Percentiles rank a stretch among this genome's conserved stretches.
These are phyloP conservation scores for Meriones unguiculatus DNA, from an alignment of 2,113 vertebrate genomes.

Conservation along the genomic window DNA sequence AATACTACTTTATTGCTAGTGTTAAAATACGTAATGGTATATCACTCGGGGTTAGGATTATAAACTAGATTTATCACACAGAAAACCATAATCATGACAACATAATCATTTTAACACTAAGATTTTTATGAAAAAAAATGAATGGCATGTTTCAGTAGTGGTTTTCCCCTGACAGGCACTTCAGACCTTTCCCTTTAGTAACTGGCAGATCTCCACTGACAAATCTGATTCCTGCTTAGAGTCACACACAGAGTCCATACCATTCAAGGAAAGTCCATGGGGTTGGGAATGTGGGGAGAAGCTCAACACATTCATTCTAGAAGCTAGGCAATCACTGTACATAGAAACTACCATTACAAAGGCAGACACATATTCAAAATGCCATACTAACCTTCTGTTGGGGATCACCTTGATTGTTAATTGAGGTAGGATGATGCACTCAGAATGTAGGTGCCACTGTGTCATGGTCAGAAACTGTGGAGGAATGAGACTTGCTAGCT, in stretches of 20 bases:
- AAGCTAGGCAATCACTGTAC: not conserved
- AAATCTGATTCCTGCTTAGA: not conserved
- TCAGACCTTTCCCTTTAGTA: not conserved
- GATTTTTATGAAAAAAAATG: not conserved
- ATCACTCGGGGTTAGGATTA: not conserved
- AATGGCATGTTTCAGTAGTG: not conserved
- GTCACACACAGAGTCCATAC: not conserved
- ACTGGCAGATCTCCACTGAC: not conserved
- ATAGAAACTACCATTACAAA: not conserved
- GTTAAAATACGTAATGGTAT: not conserved
- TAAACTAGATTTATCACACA: not conserved
- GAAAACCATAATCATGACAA: not conserved
- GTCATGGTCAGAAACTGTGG: not conserved
- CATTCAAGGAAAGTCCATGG: not conserved
- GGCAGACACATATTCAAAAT: not conserved
- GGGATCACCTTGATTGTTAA: not conserved
- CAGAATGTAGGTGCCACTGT: not conserved
- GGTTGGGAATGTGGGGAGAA: not conserved
- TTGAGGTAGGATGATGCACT: not conserved
- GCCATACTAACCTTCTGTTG: not conserved
- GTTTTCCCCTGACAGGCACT: not conserved
- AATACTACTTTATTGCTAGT: not conserved
- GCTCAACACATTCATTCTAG: not conserved
- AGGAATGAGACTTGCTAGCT: not conserved
- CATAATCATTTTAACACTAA: not conserved